Evolutionary conservation across 2,888 invertebrate genomes (phyloP), one percentile per base, ranked within the genome.

Genomic region (Mechanitis mazaeus): DNA sequence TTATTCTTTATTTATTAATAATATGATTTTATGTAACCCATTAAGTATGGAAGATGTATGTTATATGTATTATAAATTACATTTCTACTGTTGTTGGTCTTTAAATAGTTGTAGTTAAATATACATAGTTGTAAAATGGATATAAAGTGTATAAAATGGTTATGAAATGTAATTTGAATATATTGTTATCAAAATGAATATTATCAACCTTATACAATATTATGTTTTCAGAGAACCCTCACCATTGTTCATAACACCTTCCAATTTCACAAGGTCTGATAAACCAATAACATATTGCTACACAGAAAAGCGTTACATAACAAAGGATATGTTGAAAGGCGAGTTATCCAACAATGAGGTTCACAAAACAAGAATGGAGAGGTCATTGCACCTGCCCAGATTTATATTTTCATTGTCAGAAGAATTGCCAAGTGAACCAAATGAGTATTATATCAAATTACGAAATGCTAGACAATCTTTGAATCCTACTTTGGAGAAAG

Each of bases 211-310:
- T 6, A 35, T 35, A 6, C 35, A 35, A 35, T 35, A 35, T 35
- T 5, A 5, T 35, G 35, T 59, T 54, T 53, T 69, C 68, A 88
- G 87, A 42, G 66, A 78, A 63, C 77, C 80, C 55, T 87, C 92
- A 3, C 93, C 94, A 1, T 81, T 93, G 28, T 94, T 94, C 73
- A 87, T 96, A 47, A 92, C 95, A n/a, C 97, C 97, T 28, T 87
- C 94, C 31, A 89, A 92, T 46, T 97, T 96, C 81, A 94, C 95
- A 35, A 92, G 96, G 68, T 93, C 94, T 69, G 97, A 96, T 75
- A 92, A 90, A 31, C 87, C 91, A 6, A 82, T 85, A 53, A 76
- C 77, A 67, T 85, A 88, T 71, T 68, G 78, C 11, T 87, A 90
- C 66, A 80, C 85, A 65, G 75, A 84, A 69, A 78, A 91, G 77